Base-by-base conservation (phyloP, 1,140 invertebrate genomes). In the Trialeurodes vaporariorum region DNA sequence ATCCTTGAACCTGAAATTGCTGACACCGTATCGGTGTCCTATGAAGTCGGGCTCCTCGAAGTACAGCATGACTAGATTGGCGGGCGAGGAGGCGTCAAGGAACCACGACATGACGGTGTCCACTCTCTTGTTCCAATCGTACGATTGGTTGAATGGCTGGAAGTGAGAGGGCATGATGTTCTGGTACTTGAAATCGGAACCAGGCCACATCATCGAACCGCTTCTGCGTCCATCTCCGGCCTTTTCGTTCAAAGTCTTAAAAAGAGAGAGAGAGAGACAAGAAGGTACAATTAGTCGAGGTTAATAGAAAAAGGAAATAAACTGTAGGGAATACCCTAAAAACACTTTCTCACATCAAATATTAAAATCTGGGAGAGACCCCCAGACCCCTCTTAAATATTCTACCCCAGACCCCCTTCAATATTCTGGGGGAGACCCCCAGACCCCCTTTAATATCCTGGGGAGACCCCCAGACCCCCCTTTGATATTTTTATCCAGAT, bases 31-130 rank as follows among this genome's bases (percentile, higher is more conserved):
- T 27, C 27, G 27, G 72, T 86, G 84, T 2, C 77, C 86, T 67
- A 81, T 79, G 11, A 76, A 75, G 75, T 91, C 89, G 0, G 89
- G 88, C 73, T 90, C 84, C 72, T 89, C 83, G 71, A 89, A 85
- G 74, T 92, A 91, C 23, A 90, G 59, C 73, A 88, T 80, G 11
- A 87, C 83, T 65, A 90, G 78, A 75, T 86, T 84, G 9, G 83
- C 82, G 26, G 85, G 81, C 62, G 76, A 80, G n/a, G 64, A 73
- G 0, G 81, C 77, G 72, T 87, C 71, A 21, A 74, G 75, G 64
- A 91, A 82, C 88, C 89, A 91, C 0, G 81, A 76, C 9, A 91
- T 79, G 1, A 86, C 76, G 70, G 78, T 80, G 70, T 87, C 83
- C 23, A 90, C 77, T 66, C 86, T 75, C 1, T 79, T 67, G 64